Conservation (phyloP, 2,888 invertebrate species). For the Ellobium chinense region DNA sequence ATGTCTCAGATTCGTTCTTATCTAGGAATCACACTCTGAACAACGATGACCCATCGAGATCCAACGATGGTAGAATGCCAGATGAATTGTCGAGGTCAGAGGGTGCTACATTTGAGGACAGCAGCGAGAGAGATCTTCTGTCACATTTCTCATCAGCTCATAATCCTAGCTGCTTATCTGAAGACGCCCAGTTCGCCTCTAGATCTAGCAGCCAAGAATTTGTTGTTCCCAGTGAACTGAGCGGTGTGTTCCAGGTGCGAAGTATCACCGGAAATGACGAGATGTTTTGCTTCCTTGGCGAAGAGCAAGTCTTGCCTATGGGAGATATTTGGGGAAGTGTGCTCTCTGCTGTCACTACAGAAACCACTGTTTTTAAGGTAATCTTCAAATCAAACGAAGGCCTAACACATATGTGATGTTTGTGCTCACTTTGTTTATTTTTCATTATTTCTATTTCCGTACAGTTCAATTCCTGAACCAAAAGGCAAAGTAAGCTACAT, state of each 20-base stretch:
- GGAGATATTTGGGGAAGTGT: neutral
- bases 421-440: too few species aligned
- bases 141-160: neutral
- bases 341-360: neutral
- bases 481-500: too few species aligned
- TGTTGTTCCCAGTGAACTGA: neutral
- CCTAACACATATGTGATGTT: too few species aligned
- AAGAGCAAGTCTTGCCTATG: conserved; percentile 2
- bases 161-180: neutral
- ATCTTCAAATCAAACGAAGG: too few species aligned
- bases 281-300: neutral
- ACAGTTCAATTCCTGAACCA: too few species aligned
- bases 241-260: neutral
- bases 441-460: too few species aligned
- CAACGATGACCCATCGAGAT: neutral
- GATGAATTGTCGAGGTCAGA: neutral
- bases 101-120: neutral
- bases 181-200: neutral
- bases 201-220: neutral
- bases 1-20: neutral
- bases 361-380: neutral
- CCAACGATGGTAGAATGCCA: neutral
- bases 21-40: neutral
- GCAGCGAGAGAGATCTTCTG: neutral
- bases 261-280: neutral